Evolutionary conservation across 2,888 invertebrate species (phyloP), one percentile per base, ranked within the genome.

Genomic region (Papilio protenor): DNA sequence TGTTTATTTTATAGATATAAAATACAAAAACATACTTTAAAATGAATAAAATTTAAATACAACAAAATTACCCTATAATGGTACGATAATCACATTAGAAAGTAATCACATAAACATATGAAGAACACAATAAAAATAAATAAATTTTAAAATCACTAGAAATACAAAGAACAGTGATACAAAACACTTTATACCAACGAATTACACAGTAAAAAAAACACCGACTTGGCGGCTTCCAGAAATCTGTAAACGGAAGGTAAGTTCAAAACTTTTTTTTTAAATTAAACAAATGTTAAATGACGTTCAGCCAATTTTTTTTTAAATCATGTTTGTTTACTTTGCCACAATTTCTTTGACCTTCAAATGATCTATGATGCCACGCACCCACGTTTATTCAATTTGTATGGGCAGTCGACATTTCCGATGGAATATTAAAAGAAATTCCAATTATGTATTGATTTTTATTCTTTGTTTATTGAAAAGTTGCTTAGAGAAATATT

Each of bases 1-100:
- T 80, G 82, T 82, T 80, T 78, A 80, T 80, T 69, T 61, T 70
- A 74, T 81, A 78, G 16, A 10, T 4, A 72, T 55, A 49, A 47
- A n/a, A 47, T 47, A 45, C n/a, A 40, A 21, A 71, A 49, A 52
- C n/a, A 27, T 52, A 33, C 33, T 27, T 55, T 33, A 49, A 2
- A n/a, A 72, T 33, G 23, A 33, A 52, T 49, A 55, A 47, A 47
- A 70, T 52, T 27, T 72, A 27, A 12, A 23, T 52, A 52, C 27
- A n/a, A 64, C 18, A 40, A 70, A 72, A 55, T 52, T 72, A 23
- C 27, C 27, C 33, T 21, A 52, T 18, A 18, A 72, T 55, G 33
- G 33, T 52, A 33, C 72, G 11, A 72, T 52, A 55, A 72, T 52
- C 21, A 8, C 4, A 72, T 72, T 21, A 72, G 21, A 14, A 21